These are phyloP conservation scores for Synergus japonicus DNA, from an alignment of 2,888 invertebrate genomes.

Conservation along the genomic window DNA sequence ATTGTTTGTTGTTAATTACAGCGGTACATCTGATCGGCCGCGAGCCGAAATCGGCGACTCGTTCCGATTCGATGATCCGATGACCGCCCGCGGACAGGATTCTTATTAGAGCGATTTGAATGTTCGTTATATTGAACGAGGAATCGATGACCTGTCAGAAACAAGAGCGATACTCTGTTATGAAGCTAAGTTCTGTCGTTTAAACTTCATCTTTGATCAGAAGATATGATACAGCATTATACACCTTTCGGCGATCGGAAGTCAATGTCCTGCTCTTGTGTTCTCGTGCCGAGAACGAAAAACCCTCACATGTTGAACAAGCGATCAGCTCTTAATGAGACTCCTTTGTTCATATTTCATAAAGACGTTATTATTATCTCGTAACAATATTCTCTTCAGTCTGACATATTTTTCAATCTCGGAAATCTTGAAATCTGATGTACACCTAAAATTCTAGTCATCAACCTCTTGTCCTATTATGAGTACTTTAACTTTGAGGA, in stretches of 20 bases:
- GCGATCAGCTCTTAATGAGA: background rate
- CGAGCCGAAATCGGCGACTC: constrained; percentile 49
- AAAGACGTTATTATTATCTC: background rate
- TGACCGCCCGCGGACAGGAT: constrained; percentile 63
- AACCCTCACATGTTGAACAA: background rate
- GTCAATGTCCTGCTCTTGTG: constrained; percentile 13
- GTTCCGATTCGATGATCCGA: constrained; percentile 61
- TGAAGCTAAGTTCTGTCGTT: background rate
- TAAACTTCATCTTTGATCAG: constrained; percentile 11
- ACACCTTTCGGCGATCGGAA: constrained; percentile 14
- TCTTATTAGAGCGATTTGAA: constrained; percentile 60
- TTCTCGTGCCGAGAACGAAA: background rate
- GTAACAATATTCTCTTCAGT: too few relatives aligned
- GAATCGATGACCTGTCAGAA: constrained; percentile 53
- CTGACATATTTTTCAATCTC: too few relatives aligned
- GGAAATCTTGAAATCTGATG: too few relatives aligned
- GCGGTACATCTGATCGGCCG: constrained; percentile 65
- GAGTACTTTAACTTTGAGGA: too few relatives aligned
- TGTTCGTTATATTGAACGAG: constrained; percentile 51
- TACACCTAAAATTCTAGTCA: too few relatives aligned
- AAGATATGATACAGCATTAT: background rate
- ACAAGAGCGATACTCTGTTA: constrained; percentile 30
- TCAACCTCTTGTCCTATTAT: too few relatives aligned
- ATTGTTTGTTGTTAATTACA: constrained; percentile 75
- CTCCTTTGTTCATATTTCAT: background rate